Evolutionary conservation across 2,888 invertebrate species (phyloP).

Genomic region (Erebia ligea): DNA sequence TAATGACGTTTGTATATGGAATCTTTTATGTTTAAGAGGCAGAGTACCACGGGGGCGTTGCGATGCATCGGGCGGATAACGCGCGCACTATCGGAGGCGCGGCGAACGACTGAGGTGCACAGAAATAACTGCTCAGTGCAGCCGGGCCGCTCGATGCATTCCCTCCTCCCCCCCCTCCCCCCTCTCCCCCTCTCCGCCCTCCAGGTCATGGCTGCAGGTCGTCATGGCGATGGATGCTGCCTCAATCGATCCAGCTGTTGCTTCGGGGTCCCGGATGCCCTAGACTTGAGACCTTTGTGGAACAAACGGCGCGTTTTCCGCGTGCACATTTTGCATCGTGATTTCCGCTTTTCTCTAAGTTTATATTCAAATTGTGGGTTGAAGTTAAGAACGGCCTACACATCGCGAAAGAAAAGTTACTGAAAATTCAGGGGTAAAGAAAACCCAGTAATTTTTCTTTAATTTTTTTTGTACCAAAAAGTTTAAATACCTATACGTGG

Average conservation of each 20-base stretch:
- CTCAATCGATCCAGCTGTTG: conserved; percentile 78
- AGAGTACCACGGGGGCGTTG: conserved; percentile 57
- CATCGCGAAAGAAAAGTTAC: not conserved
- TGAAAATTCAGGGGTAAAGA: not conserved
- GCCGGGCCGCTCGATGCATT: conserved; percentile 77
- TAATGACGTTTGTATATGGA: conserved; percentile 39
- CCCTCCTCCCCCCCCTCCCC: conserved; percentile 52
- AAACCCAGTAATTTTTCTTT: no score
- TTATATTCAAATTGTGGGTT: not conserved
- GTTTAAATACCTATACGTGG: no score
- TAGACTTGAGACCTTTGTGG: conserved; percentile 42
- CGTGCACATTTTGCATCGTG: not conserved
- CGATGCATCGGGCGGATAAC: conserved; percentile 53
- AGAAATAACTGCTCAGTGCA: conserved; percentile 81
- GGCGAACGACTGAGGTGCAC: conserved; percentile 77
- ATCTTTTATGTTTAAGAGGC: conserved; percentile 42
- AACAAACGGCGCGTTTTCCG: conserved; percentile 1
- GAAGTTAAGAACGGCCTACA: no score
- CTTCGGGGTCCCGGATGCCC: conserved; percentile 56
- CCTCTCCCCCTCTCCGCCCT: conserved; percentile 47
- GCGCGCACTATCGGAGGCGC: conserved; percentile 73
- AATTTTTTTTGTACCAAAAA: no score
- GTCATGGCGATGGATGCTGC: conserved; percentile 59
- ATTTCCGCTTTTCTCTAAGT: conserved; percentile 4
- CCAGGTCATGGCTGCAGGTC: conserved; percentile 78